Evolutionary conservation across 2,113 vertebrate species (phyloP).

Genomic region (Chascanopsetta lugubris): DNA sequence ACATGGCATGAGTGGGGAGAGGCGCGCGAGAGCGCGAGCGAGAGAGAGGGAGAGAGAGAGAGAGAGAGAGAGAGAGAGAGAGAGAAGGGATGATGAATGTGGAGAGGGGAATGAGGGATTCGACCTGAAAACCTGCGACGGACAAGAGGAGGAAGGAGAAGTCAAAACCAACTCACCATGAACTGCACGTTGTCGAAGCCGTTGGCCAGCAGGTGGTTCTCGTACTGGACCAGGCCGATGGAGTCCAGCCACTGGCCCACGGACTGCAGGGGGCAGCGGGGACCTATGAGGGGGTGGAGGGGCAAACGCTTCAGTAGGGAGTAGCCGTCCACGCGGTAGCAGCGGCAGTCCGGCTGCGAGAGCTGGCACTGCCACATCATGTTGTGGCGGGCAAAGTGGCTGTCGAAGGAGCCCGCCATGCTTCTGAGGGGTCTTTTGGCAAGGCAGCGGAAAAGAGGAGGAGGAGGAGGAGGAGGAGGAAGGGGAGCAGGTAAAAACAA

Average conservation of each 20-base stretch:
- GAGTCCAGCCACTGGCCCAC: slow-evolving; percentile 99
- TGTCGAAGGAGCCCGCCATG: slow-evolving; percentile 99
- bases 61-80: slow-evolving; percentile 6
- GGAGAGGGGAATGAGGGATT: neutral
- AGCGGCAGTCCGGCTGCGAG: slow-evolving; percentile 98
- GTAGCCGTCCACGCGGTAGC: slow-evolving; percentile 98
- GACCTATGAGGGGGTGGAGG: slow-evolving; percentile 98
- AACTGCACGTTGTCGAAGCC: slow-evolving; percentile 99
- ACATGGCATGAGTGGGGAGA: slow-evolving; percentile 67
- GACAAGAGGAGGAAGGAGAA: neutral
- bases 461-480: slow-evolving; percentile 7
- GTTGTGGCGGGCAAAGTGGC: slow-evolving; percentile 93
- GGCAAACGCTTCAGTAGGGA: slow-evolving; percentile 98
- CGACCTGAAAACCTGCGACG: too few species aligned
- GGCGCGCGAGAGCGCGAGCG: slow-evolving; percentile 17
- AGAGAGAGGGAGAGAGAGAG: slow-evolving; percentile 14
- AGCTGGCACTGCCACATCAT: slow-evolving; percentile 99
- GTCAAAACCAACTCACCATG: slow-evolving; percentile 88
- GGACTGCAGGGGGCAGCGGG: slow-evolving; percentile 95
- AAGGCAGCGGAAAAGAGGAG: slow-evolving; percentile 42
- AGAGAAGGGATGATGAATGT: slow-evolving; percentile 24
- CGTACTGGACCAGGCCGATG: slow-evolving; percentile 98
- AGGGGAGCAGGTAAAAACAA: slow-evolving; percentile 21
- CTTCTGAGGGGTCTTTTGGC: slow-evolving; percentile 77
- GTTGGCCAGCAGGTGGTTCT: slow-evolving; percentile 99